These are phyloP conservation scores for Trinectes maculatus DNA, from an alignment of 2,113 vertebrate species.

Conservation along the genomic window DNA sequence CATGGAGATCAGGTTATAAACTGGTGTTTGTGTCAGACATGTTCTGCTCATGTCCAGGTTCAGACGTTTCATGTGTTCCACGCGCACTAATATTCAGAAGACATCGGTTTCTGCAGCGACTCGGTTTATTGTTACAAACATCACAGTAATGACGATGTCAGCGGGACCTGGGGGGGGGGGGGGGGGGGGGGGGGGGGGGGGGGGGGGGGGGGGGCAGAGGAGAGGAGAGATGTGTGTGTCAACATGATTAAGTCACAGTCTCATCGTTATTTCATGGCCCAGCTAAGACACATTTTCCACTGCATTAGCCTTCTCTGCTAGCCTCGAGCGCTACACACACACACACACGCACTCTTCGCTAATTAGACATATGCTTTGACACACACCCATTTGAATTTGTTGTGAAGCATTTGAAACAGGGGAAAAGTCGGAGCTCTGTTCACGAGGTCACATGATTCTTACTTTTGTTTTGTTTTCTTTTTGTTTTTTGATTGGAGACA, in stretches of 20 bases:
- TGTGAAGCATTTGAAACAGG: constrained; percentile 59
- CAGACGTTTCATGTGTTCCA: too few relatives aligned
- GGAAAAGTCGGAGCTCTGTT: constrained; percentile 44
- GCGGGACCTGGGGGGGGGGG: neutral
- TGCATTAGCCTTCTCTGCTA: constrained; percentile 77
- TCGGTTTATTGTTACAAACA: too few relatives aligned
- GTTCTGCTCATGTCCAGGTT: too few relatives aligned
- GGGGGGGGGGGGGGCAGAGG: constrained; percentile 21
- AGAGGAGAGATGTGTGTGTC: constrained; percentile 56
- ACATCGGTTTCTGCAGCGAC: constrained; percentile 13
- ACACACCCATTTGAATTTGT: constrained; percentile 69
- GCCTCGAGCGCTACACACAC: constrained; percentile 66
- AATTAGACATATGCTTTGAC: constrained; percentile 79
- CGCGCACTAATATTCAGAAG: too few relatives aligned
- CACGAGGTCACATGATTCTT: constrained; percentile 40
- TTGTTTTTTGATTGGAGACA: neutral
- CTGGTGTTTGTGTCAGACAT: too few relatives aligned
- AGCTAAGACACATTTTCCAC: constrained; percentile 77
- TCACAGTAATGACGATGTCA: too few relatives aligned
- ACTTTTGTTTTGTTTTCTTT: neutral
- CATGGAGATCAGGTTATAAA: too few relatives aligned
- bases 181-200: neutral
- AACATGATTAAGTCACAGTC: constrained; percentile 76
- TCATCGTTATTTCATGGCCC: constrained; percentile 77
- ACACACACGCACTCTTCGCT: constrained; percentile 34